Evolutionary conservation across 2,888 invertebrate species (phyloP).

Genomic region (Epinotia bilunana): DNA sequence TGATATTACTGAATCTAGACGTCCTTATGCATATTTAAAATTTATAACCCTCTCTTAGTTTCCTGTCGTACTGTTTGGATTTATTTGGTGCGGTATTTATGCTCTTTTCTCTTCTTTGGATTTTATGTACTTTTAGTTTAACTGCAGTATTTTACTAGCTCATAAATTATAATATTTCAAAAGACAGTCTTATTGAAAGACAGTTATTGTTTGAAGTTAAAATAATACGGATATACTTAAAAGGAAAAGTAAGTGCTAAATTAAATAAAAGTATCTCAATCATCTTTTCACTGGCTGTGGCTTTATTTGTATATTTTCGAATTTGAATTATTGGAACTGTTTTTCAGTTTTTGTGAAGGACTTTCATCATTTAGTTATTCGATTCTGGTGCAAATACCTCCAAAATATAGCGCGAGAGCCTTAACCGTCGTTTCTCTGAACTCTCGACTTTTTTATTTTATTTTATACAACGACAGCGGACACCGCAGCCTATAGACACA

Average conservation of each 20-base stretch:
- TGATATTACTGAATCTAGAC: conserved; percentile 14
- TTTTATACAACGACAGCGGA: too few relatives aligned
- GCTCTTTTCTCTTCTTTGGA: neutral
- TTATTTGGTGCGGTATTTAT: conserved; percentile 23
- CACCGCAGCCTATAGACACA: too few relatives aligned
- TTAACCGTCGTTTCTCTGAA: too few relatives aligned
- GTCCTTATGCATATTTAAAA: conserved; percentile 27
- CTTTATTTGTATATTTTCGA: too few relatives aligned
- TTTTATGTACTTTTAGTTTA: neutral
- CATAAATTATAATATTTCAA: neutral
- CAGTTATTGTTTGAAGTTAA: neutral
- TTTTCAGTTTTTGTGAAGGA: neutral
- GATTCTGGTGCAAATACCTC: neutral
- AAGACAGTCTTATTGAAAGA: neutral
- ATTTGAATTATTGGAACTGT: neutral
- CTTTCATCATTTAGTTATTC: neutral
- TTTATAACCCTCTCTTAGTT: conserved; percentile 29
- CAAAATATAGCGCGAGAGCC: too few relatives aligned
- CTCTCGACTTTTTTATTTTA: too few relatives aligned
- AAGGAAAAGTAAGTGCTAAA: neutral
- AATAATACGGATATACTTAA: neutral
- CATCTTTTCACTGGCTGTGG: too few relatives aligned
- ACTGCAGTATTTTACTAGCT: conserved; percentile 7
- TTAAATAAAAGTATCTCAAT: too few relatives aligned
- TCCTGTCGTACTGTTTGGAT: conserved; percentile 5